Evolutionary conservation across 2,888 invertebrate species (phyloP).

Genomic region (Tetrapedia diversipes): DNA sequence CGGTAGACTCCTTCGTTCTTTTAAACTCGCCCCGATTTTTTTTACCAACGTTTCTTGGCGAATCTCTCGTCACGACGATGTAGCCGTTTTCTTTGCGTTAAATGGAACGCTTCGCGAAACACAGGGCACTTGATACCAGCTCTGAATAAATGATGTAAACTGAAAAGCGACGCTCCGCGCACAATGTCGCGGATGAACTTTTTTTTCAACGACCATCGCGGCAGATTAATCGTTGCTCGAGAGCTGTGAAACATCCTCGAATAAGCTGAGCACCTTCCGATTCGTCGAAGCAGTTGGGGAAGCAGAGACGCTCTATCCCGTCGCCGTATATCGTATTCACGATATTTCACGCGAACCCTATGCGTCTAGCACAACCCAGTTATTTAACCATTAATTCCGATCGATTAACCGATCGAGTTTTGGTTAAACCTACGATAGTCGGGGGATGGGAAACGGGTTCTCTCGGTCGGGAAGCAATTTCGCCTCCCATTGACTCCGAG

Average conservation of each 20-base stretch:
- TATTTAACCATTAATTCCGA: constrained; percentile 28
- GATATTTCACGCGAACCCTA: background rate
- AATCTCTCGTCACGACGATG: constrained; percentile 38
- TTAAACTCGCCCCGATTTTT: background rate
- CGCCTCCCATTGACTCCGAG: constrained; percentile 71
- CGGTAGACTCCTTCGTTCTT: background rate
- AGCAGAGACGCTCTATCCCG: background rate
- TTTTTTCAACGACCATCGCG: background rate
- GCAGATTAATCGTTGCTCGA: background rate
- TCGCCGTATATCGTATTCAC: background rate
- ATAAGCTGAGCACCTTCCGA: background rate
- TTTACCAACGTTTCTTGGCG: background rate
- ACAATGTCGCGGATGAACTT: background rate
- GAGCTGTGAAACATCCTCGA: background rate
- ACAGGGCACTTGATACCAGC: constrained; percentile 36
- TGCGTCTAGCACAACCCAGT: background rate
- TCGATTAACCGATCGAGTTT: constrained; percentile 10
- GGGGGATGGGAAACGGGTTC: background rate
- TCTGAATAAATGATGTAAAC: constrained; percentile 56
- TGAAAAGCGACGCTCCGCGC: constrained; percentile 13
- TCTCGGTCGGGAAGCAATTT: constrained; percentile 62
- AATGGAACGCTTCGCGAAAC: constrained; percentile 45
- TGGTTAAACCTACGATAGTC: constrained; percentile 1
- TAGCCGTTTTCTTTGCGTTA: constrained; percentile 36
- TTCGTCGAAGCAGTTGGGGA: background rate